Evolutionary conservation across 2,797 vertebrate genomes (phyloP).

Genomic region (Limosa lapponica): DNA sequence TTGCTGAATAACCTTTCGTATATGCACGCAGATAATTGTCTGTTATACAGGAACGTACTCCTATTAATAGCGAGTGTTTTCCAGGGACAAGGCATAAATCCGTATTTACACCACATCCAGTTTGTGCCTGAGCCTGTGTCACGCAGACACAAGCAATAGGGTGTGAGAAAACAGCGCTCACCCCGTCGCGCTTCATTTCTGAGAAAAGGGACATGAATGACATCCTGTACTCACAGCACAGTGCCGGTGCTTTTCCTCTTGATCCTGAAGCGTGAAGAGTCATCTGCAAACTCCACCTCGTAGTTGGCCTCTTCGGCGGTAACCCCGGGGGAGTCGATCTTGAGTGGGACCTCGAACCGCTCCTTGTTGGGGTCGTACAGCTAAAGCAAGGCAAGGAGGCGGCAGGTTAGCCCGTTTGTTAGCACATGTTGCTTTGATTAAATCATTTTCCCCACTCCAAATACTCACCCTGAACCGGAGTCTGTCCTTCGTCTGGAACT

Average conservation of each 20-base stretch:
- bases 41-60: not conserved
- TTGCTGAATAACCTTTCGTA: not conserved
- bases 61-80: not conserved
- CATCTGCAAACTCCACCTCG: not conserved
- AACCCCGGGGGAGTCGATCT: not conserved
- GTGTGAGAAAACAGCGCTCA: not conserved
- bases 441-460: not conserved
- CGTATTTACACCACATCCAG: not conserved
- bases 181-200: not conserved
- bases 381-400: not conserved
- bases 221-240: conserved; percentile 29
- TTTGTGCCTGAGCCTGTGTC: not conserved
- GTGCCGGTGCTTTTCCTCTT: conserved; percentile 56
- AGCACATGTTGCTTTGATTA: fast-evolving
- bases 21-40: fast-evolving
- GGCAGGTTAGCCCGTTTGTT: not conserved
- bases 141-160: not conserved
- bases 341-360: conserved; percentile 57
- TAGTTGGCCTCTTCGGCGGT: not conserved
- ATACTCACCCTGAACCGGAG: conserved; percentile 52
- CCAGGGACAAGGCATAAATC: not conserved
- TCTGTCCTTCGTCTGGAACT: conserved; percentile 51
- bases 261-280: not conserved
- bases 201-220: fast-evolving
- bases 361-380: conserved; percentile 47